Evolutionary conservation across 2,797 vertebrate species (phyloP), one percentile per base, ranked within the genome.

Genomic region (Eurystomus glaucurus): DNA sequence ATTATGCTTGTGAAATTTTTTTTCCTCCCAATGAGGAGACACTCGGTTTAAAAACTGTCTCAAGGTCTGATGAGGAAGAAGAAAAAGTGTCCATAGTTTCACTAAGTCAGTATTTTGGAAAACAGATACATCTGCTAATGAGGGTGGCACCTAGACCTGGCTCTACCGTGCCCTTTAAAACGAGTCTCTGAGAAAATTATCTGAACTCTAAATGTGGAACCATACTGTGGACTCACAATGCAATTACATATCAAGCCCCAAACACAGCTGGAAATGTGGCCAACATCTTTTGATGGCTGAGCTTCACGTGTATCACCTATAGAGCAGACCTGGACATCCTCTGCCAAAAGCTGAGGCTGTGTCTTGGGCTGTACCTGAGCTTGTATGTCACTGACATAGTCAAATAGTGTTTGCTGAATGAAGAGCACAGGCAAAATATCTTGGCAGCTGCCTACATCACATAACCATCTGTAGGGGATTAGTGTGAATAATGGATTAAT

Each of bases 251-350:
- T 29, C 55, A 80, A 79, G 37, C 2, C 37, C 18, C 10, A 52
- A 76, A 26, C 20, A 60, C 17, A 79, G 8, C 20, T 82, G 62
- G 48, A 91, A 70, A 45, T 20, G 10, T 33, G 19, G 17, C 22
- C 25, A 62, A 28, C 19, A 31, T 45, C 17, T 78, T 65, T 10
- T 19, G 35, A 43, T 16, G 11, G 4, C 14, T 60, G 45, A 86
- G 10, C 66, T 91, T 72, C 81, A 45, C 33, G 22, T 9, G 33
- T 33, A 66, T 35, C 0, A 2, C 4, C 54, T 45, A 0, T 60
- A 48, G 29, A 70, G 22, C 14, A 85, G 41, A 76, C 14, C 14
- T 21, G 51, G 25, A 43, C 4, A 54, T 62, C 18, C 0, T 1
- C n/a, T 77, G 43, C 51, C 28, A 55, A 85, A 83, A 64, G 16